Conservation (phyloP, 2,888 invertebrate genomes). For the Pseudococcus longispinus region DNA sequence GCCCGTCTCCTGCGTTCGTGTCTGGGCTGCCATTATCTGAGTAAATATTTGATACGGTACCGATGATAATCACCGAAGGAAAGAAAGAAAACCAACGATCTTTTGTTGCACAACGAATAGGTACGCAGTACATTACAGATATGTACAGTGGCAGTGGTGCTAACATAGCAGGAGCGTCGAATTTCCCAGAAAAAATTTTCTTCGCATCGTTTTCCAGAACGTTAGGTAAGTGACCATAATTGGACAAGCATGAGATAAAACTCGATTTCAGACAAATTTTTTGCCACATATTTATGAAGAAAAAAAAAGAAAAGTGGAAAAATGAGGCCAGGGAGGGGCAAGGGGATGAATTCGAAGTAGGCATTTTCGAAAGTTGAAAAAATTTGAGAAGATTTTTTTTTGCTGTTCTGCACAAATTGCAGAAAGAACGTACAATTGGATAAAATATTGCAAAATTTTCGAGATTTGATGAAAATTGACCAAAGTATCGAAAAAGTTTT, state of each 20-base stretch:
- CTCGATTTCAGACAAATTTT: too few relatives aligned
- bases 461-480: too few relatives aligned
- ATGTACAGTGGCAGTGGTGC: background rate
- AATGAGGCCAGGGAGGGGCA: too few relatives aligned
- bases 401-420: too few relatives aligned
- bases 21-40: background rate
- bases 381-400: too few relatives aligned
- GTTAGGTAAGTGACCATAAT: background rate
- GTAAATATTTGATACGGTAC: constrained; percentile 28
- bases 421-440: too few relatives aligned
- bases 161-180: background rate
- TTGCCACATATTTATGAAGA: too few relatives aligned
- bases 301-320: too few relatives aligned
- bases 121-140: background rate
- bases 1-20: background rate
- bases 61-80: background rate
- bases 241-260: background rate
- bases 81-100: background rate
- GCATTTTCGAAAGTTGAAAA: too few relatives aligned
- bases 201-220: background rate
- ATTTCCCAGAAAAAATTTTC: background rate
- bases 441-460: too few relatives aligned
- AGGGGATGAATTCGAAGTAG: too few relatives aligned
- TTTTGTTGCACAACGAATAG: background rate
- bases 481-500: too few relatives aligned